Base-by-base conservation (phyloP, 2,888 invertebrate species). In the Sinopyrophorus schimmeli region DNA sequence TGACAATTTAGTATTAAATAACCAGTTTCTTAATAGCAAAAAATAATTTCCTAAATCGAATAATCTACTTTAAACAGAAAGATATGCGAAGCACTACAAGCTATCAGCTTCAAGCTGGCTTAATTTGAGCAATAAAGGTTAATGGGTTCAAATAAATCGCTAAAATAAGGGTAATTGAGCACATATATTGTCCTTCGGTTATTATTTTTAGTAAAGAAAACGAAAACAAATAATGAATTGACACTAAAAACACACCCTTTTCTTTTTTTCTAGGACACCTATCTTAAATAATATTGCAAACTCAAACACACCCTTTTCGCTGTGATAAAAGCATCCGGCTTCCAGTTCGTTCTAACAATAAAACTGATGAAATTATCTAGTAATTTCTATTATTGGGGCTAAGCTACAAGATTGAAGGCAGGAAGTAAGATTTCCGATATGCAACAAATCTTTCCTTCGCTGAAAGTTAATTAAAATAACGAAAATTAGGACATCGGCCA, bases 291-390 rank as follows among this genome's bases (percentile, higher is more conserved):
- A 5, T 42, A 31, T 43, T 38, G 31, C 21, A 37, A 32, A 23
- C 23, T 31, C 18, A 16, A 14, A 21, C 40, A 27, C 50, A 23
- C 44, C 50, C 46, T 26, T 49, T 40, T 20, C 23, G 35, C 37
- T 28, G 20, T 37, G 51, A 51, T 51, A 51, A 51, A 51, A 51
- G 51, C 47, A 41, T 51, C 51, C 51, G 51, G 51, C 41, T 46
- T 37, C 21, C 5, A 27, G 26, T 42, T 43, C 17, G 18, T 15
- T 10, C 23, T 23, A n/a, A 41, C 40, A 10, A n/a, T 27, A 26
- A 16, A 16, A 17, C 21, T 41, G 41, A 41, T 31, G 31, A 24
- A 28, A 38, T 31, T 46, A 30, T 27, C 10, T 15, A 12, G 21
- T 38, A 28, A 35, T 35, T 35, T 35, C 35, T 35, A 35, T 35